Percentiles rank a stretch among this genome's conserved stretches.
phyloP scores from a whole-genome alignment of 1,140 invertebrate genomes.

The Paralvinella palmiformis region DNA sequence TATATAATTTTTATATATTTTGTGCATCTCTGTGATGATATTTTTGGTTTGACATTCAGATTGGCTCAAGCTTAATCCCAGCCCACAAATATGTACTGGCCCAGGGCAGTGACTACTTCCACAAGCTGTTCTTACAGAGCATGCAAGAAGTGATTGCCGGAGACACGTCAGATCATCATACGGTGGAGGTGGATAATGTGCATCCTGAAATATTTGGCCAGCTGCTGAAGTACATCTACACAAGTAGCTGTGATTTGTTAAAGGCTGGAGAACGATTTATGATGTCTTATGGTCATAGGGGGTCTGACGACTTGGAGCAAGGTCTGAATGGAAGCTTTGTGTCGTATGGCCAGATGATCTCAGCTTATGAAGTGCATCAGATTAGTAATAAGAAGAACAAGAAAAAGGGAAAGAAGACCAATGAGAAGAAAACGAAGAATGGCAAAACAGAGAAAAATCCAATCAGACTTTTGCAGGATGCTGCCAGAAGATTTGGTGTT shows the following conservation, averaged over 20 bases:
- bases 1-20: neutral
- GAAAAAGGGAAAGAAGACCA: constrained; percentile 25
- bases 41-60: neutral
- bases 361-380: constrained; percentile 56
- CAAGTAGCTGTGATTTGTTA: constrained; percentile 59
- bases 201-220: constrained; percentile 61
- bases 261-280: constrained; percentile 49
- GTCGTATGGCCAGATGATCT: constrained; percentile 39
- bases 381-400: constrained; percentile 40
- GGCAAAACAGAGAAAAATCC: constrained; percentile 40
- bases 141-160: neutral
- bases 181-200: constrained; percentile 50
- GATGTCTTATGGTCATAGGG: no score
- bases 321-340: constrained; percentile 36
- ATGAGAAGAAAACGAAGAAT: constrained; percentile 17
- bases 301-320: constrained; percentile 20
- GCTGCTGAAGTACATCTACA: constrained; percentile 63
- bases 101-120: constrained; percentile 34
- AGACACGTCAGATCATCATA: no score
- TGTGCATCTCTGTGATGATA: neutral
- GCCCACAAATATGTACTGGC: constrained; percentile 42
- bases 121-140: constrained; percentile 26
- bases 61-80: constrained; percentile 23
- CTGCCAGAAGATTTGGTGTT: constrained; percentile 51
- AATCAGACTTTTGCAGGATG: constrained; percentile 56